Evolutionary conservation across 2,888 invertebrate genomes (phyloP).

Genomic region (Geotrupes spiniger): DNA sequence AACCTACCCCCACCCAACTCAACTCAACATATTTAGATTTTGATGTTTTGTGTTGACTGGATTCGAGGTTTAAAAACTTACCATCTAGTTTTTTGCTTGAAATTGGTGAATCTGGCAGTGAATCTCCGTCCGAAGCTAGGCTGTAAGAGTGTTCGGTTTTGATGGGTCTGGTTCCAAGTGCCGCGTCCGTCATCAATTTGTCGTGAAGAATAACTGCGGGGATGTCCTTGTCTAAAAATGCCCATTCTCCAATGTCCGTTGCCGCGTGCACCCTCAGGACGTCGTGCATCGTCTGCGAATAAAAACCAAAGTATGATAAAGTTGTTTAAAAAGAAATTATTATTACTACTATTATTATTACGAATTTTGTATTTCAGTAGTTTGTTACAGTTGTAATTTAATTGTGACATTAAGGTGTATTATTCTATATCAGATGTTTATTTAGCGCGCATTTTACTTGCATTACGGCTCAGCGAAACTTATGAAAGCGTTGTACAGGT

Average conservation of each 20-base stretch:
- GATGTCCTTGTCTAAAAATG: constrained; percentile 63
- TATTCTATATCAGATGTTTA: too few species aligned
- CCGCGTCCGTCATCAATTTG: constrained; percentile 85
- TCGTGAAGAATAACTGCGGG: constrained; percentile 77
- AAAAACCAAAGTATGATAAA: constrained; percentile 11
- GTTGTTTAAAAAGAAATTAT: too few species aligned
- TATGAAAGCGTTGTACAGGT: too few species aligned
- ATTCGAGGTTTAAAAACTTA: constrained; percentile 48
- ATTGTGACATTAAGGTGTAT: too few species aligned
- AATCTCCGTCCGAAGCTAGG: constrained; percentile 69
- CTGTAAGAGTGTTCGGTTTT: constrained; percentile 94
- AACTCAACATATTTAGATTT: too few species aligned
- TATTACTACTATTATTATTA: too few species aligned
- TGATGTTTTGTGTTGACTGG: too few species aligned
- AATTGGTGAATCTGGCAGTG: constrained; percentile 65
- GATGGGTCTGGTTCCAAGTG: constrained; percentile 77
- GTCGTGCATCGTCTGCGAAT: constrained; percentile 45
- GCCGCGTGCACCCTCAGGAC: constrained; percentile 44
- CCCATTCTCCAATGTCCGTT: constrained; percentile 69
- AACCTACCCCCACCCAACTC: too few species aligned
- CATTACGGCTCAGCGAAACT: too few species aligned
- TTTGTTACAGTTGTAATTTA: too few species aligned
- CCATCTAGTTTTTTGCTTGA: constrained; percentile 65
- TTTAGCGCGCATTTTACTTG: too few species aligned
- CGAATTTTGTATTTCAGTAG: too few species aligned